A percentile compares a stretch with the other conserved stretches of the same genome.
These are phyloP conservation scores for Megalonaias nervosa DNA, from an alignment of 1,140 invertebrate genomes.

Conservation along the genomic window DNA sequence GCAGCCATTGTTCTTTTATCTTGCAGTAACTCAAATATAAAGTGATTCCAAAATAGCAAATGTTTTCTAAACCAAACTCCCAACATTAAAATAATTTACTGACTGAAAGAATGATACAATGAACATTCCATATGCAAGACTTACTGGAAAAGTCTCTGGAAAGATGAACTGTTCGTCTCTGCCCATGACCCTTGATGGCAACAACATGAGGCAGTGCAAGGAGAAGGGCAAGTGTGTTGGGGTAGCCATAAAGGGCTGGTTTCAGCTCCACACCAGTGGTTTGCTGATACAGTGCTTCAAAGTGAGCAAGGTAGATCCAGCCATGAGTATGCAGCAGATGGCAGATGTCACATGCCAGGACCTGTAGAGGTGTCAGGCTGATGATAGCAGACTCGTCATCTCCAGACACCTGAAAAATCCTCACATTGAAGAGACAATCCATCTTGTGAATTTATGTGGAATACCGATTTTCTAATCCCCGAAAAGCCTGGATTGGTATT, in stretches of 20 bases:
- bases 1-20: too few species aligned
- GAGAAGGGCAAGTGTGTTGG: conserved; percentile 73
- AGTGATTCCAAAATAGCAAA: too few species aligned
- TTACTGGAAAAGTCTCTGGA: conserved; percentile 53
- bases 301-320: conserved; percentile 72
- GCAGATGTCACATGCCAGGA: conserved; percentile 76
- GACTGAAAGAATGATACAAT: too few species aligned
- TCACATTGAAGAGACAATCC: too few species aligned
- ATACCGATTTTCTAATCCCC: too few species aligned
- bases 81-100: too few species aligned
- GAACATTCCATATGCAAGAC: neutral
- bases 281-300: conserved; percentile 75
- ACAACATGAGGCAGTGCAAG: conserved; percentile 77
- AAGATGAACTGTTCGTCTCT: conserved; percentile 55
- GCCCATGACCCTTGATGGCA: conserved; percentile 63
- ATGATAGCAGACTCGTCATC: conserved; percentile 68
- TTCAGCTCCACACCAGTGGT: conserved; percentile 75
- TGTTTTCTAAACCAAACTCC: too few species aligned
- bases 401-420: conserved; percentile 48
- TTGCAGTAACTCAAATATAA: too few species aligned
- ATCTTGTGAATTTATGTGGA: too few species aligned
- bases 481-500: too few species aligned
- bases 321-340: conserved; percentile 75
- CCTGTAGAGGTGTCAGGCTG: conserved; percentile 75
- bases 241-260: conserved; percentile 75